Conservation (phyloP, 2,888 invertebrate species). For the Periphyllus acericola region DNA sequence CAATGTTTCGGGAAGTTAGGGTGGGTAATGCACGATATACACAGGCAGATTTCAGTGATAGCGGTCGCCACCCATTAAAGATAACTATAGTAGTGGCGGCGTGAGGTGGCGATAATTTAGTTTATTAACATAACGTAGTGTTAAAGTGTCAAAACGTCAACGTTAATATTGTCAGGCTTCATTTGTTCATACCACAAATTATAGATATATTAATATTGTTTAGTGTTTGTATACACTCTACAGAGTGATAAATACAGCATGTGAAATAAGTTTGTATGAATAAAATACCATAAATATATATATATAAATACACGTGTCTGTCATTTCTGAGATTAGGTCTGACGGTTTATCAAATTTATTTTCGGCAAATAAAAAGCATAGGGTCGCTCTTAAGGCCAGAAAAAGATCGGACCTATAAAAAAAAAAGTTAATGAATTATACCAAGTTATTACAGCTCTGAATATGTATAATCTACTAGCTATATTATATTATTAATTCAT, state of each 20-base stretch:
- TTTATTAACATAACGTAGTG: neutral
- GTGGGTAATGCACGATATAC: neutral
- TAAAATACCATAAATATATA: neutral
- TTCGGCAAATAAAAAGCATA: too few relatives aligned
- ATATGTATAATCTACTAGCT: too few relatives aligned
- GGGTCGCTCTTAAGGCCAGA: too few relatives aligned
- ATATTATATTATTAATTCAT: too few relatives aligned
- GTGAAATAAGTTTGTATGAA: neutral
- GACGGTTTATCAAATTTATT: too few relatives aligned
- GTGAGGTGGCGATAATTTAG: neutral
- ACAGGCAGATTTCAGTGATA: neutral
- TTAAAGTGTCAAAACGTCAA: slow-evolving; percentile 16
- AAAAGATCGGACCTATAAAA: too few relatives aligned
- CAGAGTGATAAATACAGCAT: neutral
- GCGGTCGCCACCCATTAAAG: neutral
- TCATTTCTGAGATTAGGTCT: neutral
- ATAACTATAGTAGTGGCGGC: neutral
- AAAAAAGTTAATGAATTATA: too few relatives aligned
- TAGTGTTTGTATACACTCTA: neutral
- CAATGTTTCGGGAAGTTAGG: neutral
- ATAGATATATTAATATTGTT: slow-evolving; percentile 13
- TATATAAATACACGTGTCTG: neutral
- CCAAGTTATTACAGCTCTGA: too few relatives aligned
- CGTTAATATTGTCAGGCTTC: neutral
- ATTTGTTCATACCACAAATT: neutral